phyloP scores from a whole-genome alignment of 1,140 invertebrate genomes.

The Eueides isabella region DNA sequence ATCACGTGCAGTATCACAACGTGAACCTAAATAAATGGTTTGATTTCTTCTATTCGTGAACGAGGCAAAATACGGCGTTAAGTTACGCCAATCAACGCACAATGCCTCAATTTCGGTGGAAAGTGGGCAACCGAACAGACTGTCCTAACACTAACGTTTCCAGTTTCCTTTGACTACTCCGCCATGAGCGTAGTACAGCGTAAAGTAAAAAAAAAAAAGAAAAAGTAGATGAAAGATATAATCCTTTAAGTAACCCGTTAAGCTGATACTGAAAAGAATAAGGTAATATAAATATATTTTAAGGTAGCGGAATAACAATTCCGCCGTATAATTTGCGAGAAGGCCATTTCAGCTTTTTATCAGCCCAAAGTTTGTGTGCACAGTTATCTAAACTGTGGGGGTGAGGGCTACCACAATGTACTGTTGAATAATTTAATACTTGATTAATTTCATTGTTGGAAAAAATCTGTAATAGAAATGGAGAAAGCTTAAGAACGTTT shows the following conservation, averaged over 20 bases:
- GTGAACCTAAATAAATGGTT: too few relatives aligned
- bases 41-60: too few relatives aligned
- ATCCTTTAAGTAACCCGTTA: conserved; percentile 60
- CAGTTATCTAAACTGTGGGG: conserved; percentile 69
- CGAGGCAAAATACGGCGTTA: too few relatives aligned
- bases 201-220: too few relatives aligned
- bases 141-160: too few relatives aligned
- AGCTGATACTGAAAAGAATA: conserved; percentile 54
- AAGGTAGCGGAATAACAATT: conserved; percentile 72
- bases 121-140: too few relatives aligned
- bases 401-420: conserved; percentile 60
- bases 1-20: too few relatives aligned
- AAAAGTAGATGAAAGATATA: conserved; percentile 66
- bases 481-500: conserved; percentile 25
- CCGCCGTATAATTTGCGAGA: conserved; percentile 69
- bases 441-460: conserved; percentile 66
- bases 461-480: conserved; percentile 62
- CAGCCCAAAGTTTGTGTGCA: conserved; percentile 69
- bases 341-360: conserved; percentile 77
- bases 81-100: too few relatives aligned
- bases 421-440: conserved; percentile 74
- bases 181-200: too few relatives aligned
- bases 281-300: conserved; percentile 57
- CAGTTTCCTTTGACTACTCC: too few relatives aligned
- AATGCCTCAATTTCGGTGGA: too few relatives aligned